These are phyloP conservation scores for Cryptocheilus praepositus DNA, from an alignment of 2,888 invertebrate species.

Conservation along the genomic window DNA sequence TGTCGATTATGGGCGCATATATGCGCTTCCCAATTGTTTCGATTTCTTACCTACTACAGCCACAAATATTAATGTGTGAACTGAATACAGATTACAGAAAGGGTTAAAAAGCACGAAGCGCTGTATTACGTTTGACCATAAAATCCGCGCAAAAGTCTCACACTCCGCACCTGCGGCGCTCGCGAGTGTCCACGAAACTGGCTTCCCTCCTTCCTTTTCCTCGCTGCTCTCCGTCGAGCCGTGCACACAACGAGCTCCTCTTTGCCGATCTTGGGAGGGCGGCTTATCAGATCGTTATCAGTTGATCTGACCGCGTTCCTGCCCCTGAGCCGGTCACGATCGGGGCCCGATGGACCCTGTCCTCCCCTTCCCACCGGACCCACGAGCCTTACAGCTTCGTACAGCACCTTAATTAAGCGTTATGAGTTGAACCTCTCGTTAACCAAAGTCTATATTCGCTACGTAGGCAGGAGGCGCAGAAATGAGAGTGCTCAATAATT, in stretches of 20 bases:
- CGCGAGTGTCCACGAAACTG: conserved; percentile 26
- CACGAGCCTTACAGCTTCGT: conserved; percentile 44
- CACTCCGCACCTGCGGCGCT: conserved; percentile 1
- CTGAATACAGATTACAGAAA: too few species aligned
- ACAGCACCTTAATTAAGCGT: conserved; percentile 73
- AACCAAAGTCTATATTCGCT: conserved; percentile 58
- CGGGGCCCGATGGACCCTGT: conserved; percentile 56
- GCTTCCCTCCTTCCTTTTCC: conserved; percentile 20
- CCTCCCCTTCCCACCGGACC: conserved; percentile 39
- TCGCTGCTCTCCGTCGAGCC: neutral
- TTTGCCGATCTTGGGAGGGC: conserved; percentile 71
- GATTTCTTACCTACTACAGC: too few species aligned
- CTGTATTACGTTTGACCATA: too few species aligned
- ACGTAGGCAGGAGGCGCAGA: too few species aligned
- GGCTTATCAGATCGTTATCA: conserved; percentile 74
- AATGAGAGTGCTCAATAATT: too few species aligned
- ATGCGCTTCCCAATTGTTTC: too few species aligned
- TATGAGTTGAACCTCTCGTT: conserved; percentile 74
- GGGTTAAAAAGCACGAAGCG: too few species aligned
- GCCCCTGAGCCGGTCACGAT: conserved; percentile 72
- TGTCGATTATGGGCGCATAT: too few species aligned
- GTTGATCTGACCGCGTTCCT: conserved; percentile 72
- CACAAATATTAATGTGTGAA: too few species aligned
- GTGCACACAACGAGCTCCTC: conserved; percentile 33
- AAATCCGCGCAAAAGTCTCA: neutral